Conservation (phyloP, 2,797 vertebrate species). For the Coendou prehensilis region DNA sequence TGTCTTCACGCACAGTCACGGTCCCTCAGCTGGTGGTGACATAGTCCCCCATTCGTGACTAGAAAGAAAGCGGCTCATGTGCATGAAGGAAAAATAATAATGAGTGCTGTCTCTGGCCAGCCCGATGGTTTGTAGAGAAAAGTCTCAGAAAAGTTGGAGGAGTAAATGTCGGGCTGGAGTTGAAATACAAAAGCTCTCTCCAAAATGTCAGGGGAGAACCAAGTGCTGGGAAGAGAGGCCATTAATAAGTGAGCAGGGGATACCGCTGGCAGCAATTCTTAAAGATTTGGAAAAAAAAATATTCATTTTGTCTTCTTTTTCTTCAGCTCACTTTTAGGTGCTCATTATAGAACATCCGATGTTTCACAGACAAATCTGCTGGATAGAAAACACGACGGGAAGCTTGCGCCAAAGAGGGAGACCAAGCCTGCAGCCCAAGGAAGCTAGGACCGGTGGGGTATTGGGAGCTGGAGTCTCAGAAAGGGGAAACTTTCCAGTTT, state of each 20-base stretch:
- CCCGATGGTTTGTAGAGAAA: slow-evolving; percentile 24
- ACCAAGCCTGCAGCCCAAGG: neutral
- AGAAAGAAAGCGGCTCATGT: neutral
- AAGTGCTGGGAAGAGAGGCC: slow-evolving; percentile 33
- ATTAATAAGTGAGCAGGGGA: neutral
- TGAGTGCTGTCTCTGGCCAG: neutral
- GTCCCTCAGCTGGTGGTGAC: neutral
- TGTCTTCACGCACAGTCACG: neutral
- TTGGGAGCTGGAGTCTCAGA: neutral
- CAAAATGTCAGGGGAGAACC: slow-evolving; percentile 53
- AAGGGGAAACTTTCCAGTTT: neutral
- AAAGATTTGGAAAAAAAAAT: neutral
- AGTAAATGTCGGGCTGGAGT: slow-evolving; percentile 52
- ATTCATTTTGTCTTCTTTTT: slow-evolving; percentile 47
- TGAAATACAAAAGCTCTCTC: slow-evolving; percentile 60
- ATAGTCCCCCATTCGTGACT: neutral
- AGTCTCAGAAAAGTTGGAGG: slow-evolving; percentile 58
- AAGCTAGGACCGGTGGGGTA: neutral
- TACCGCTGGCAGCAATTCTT: neutral
- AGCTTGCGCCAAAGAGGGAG: neutral
- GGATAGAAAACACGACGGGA: slow-evolving; percentile 41
- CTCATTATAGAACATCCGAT: slow-evolving; percentile 7
- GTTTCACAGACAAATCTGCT: slow-evolving; percentile 4
- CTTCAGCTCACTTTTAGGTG: slow-evolving; percentile 38
- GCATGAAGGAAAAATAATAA: neutral